Evolutionary conservation across 2,888 invertebrate genomes (phyloP).

Genomic region (Trisateles emortualis): DNA sequence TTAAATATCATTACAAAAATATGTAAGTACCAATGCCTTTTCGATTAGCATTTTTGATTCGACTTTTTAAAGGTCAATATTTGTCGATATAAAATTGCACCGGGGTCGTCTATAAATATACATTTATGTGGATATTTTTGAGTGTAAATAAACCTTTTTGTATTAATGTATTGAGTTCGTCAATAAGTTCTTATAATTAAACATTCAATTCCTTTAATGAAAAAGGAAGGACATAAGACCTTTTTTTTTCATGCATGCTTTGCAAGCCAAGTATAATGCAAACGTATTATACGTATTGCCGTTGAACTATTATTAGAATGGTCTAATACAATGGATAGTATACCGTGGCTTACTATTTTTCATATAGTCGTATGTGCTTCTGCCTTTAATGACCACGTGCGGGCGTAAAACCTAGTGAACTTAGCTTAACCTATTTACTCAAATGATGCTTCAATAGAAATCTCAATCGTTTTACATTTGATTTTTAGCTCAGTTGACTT

Average conservation of each 20-base stretch:
- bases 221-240: background rate
- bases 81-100: background rate
- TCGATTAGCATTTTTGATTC: slow-evolving; percentile 37
- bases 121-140: slow-evolving; percentile 1
- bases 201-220: background rate
- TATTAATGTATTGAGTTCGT: background rate
- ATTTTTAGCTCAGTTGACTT: no score
- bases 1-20: no score
- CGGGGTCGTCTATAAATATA: background rate
- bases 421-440: no score
- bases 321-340: no score
- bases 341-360: no score
- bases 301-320: no score
- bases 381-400: no score
- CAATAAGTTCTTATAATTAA: background rate
- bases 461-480: background rate
- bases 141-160: slow-evolving; percentile 1
- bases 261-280: background rate
- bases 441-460: no score
- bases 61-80: slow-evolving; percentile 23
- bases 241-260: background rate
- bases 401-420: no score
- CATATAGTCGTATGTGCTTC: no score
- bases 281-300: no score
- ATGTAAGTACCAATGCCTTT: no score